A percentile compares a stretch with the other conserved stretches of the same genome.
phyloP scores from a whole-genome alignment of 2,797 vertebrate species.

The Phalanger gymnotis region DNA sequence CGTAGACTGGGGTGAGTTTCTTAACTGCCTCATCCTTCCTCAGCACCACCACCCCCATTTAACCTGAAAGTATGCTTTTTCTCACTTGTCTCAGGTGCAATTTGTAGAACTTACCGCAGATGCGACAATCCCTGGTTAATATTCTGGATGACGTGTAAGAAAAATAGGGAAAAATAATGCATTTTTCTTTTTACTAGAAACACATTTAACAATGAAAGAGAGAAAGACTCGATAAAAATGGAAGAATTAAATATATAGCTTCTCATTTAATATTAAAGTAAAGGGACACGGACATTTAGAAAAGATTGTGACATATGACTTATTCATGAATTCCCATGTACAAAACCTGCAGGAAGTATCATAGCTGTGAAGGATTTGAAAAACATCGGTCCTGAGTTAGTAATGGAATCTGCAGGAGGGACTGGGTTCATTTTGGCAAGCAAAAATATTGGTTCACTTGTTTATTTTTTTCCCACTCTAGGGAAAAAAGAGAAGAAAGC shows the following conservation, averaged over 20 bases:
- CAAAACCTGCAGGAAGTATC: neutral
- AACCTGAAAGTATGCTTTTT: neutral
- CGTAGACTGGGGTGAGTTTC: neutral
- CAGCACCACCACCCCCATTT: neutral
- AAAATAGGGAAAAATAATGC: neutral
- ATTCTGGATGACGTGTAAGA: neutral
- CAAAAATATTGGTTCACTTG: neutral
- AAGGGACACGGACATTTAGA: neutral
- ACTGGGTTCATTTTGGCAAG: neutral
- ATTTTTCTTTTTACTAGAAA: neutral
- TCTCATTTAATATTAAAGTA: neutral
- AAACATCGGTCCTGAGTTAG: neutral
- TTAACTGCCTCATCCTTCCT: neutral
- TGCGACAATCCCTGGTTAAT: neutral
- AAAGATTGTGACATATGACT: neutral
- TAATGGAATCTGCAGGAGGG: neutral
- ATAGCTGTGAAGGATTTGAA: neutral
- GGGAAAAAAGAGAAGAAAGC: neutral
- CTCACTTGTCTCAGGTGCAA: neutral
- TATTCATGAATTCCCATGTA: neutral
- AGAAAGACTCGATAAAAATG: neutral
- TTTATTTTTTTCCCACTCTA: neutral
- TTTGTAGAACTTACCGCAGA: neutral
- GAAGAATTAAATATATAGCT: neutral
- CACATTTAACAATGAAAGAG: neutral